These are phyloP conservation scores for Rissa tridactyla DNA, from an alignment of 2,113 vertebrate species.

Conservation along the genomic window DNA sequence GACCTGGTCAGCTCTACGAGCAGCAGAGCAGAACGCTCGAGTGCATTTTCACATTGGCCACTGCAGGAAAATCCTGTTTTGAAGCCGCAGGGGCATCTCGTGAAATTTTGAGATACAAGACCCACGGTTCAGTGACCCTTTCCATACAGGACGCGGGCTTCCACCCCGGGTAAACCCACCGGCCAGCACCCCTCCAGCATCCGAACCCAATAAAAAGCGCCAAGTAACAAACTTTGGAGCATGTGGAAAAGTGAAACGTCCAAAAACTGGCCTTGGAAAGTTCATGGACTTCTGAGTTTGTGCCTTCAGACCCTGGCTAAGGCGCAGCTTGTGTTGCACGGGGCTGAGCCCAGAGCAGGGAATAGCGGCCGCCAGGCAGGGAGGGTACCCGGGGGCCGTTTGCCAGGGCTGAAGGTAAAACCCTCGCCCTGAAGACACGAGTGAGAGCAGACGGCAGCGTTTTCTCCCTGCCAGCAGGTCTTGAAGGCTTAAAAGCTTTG, in stretches of 20 bases:
- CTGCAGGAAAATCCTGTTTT: neutral
- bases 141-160: rapidly evolving
- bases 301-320: neutral
- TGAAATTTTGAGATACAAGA: neutral
- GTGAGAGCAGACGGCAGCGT: neutral
- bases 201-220: neutral
- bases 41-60: neutral
- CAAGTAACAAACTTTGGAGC: neutral
- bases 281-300: neutral
- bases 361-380: neutral
- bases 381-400: rapidly evolving
- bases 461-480: neutral
- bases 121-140: too few relatives aligned
- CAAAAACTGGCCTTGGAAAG: neutral
- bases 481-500: neutral
- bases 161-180: neutral
- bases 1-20: neutral
- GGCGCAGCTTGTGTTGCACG: rapidly evolving
- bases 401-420: neutral
- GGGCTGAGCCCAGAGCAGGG: neutral
- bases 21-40: neutral
- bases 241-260: neutral
- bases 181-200: neutral
- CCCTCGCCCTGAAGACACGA: neutral
- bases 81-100: neutral